Evolutionary conservation across 2,888 invertebrate species (phyloP).

Genomic region (Amorpha juglandis): DNA sequence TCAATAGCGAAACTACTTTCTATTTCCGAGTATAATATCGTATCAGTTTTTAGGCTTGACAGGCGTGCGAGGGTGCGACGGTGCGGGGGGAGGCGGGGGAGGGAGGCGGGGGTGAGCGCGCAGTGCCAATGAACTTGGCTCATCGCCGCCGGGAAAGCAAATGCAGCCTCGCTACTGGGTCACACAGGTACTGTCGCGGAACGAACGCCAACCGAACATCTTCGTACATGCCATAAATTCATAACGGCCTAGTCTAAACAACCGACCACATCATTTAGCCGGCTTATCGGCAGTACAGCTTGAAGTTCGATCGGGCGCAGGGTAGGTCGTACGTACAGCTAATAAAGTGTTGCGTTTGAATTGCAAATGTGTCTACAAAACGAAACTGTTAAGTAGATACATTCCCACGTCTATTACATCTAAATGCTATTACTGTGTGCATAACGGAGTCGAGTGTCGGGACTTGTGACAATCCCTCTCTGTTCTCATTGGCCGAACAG

Average conservation of each 20-base stretch:
- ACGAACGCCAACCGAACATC: constrained; percentile 58
- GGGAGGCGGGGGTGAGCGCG: constrained; percentile 41
- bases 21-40: constrained; percentile 71
- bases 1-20: constrained; percentile 71
- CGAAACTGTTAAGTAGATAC: constrained; percentile 51
- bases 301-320: constrained; percentile 55
- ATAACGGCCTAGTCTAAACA: constrained; percentile 46
- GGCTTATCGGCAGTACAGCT: constrained; percentile 53
- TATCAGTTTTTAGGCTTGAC: constrained; percentile 69
- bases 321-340: constrained; percentile 38
- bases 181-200: constrained; percentile 66
- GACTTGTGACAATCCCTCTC: constrained; percentile 33
- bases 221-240: constrained; percentile 53
- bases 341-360: constrained; percentile 60
- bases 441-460: constrained; percentile 31
- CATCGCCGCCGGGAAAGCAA: constrained; percentile 73
- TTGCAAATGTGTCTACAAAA: constrained; percentile 60
- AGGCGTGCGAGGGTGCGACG: constrained; percentile 31
- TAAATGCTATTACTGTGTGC: constrained; percentile 44
- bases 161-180: constrained; percentile 71
- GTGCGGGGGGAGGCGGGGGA: constrained; percentile 39
- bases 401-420: constrained; percentile 66
- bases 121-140: constrained; percentile 78
- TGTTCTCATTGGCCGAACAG: constrained; percentile 31
- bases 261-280: constrained; percentile 54